Evolutionary conservation across 2,113 vertebrate species (phyloP).

Genomic region (Pelmatolapia mariae): DNA sequence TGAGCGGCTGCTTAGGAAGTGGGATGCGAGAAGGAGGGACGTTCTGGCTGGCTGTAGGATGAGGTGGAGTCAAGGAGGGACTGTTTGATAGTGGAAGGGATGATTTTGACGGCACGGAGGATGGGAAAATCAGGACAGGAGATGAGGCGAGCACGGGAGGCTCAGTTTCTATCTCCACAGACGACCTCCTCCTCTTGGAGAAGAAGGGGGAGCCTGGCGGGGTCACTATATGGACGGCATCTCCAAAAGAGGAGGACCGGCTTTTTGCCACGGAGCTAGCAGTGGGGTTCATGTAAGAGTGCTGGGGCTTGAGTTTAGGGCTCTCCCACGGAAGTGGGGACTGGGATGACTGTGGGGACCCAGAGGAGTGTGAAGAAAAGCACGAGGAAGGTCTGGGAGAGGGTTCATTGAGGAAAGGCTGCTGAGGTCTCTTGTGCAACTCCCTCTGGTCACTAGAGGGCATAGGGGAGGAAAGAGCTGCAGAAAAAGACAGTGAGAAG

Average conservation of each 20-base stretch:
- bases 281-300: constrained; percentile 89
- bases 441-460: constrained; percentile 21
- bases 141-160: constrained; percentile 67
- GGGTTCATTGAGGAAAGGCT: neutral
- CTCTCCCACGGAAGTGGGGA: constrained; percentile 68
- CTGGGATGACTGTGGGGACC: constrained; percentile 50
- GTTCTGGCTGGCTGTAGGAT: neutral
- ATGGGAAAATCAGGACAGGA: constrained; percentile 39
- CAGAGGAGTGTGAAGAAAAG: constrained; percentile 55
- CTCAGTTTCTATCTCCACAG: neutral
- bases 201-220: neutral
- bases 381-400: constrained; percentile 4
- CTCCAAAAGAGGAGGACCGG: constrained; percentile 80
- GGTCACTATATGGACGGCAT: constrained; percentile 67
- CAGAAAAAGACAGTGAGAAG: neutral
- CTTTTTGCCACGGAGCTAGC: constrained; percentile 88
- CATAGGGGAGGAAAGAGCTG: constrained; percentile 34
- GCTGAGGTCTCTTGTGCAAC: neutral
- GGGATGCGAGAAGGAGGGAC: constrained; percentile 53
- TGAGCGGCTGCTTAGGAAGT: constrained; percentile 43
- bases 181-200: neutral
- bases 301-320: constrained; percentile 53
- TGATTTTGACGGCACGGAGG: neutral
- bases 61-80: neutral
- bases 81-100: neutral